Evolutionary conservation across 2,888 invertebrate genomes (phyloP).

Genomic region (Papilio elwesi): DNA sequence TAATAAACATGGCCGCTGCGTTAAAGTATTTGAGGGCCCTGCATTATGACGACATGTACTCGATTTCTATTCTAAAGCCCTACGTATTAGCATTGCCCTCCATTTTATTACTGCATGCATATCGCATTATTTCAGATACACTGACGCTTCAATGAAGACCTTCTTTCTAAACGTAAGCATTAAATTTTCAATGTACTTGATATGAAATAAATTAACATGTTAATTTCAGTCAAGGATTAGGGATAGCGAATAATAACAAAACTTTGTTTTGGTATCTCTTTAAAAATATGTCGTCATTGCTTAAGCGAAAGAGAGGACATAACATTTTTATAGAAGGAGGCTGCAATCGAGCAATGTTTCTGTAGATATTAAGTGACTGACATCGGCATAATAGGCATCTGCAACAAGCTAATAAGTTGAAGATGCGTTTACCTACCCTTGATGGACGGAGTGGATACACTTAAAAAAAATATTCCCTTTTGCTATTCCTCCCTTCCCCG

Average conservation of each 20-base stretch:
- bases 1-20: conserved; percentile 4
- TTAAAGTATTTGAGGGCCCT: conserved; percentile 35
- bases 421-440: too few relatives aligned
- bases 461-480: too few relatives aligned
- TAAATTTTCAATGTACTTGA: conserved; percentile 39
- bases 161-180: background rate
- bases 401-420: too few relatives aligned
- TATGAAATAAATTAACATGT: background rate
- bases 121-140: conserved; percentile 21
- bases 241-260: conserved; percentile 57
- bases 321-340: too few relatives aligned
- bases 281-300: conserved; percentile 39
- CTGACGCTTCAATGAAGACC: conserved; percentile 16
- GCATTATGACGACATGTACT: conserved; percentile 62
- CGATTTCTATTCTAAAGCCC: conserved; percentile 58
- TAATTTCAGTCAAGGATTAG: conserved; percentile 56
- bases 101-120: conserved; percentile 23
- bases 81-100: conserved; percentile 44
- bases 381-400: too few relatives aligned
- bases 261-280: conserved; percentile 61
- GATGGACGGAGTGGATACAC: too few relatives aligned
- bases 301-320: background rate
- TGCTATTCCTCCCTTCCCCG: too few relatives aligned
- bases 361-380: too few relatives aligned
- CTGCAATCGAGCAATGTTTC: too few relatives aligned